These are phyloP conservation scores for Dyspetes luteomarginatus DNA, from an alignment of 2,888 invertebrate species.

Conservation along the genomic window DNA sequence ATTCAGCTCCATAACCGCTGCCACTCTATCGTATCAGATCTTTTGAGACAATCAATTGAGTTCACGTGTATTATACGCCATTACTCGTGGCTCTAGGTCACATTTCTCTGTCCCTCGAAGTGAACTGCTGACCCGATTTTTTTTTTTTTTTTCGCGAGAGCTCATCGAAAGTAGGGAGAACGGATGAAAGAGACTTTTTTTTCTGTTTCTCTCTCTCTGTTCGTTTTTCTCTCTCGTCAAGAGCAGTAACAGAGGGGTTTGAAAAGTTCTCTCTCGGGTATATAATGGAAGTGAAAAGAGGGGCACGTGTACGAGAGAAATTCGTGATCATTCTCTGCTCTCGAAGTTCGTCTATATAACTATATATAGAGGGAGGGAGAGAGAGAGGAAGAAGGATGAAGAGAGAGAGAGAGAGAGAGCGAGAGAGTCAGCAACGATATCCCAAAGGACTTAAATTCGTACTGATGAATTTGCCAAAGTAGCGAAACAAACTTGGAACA, in stretches of 20 bases:
- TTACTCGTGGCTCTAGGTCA: slow-evolving; percentile 44
- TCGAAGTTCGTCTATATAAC: slow-evolving; percentile 21
- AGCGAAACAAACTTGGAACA: slow-evolving; percentile 19
- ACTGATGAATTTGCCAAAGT: slow-evolving; percentile 28
- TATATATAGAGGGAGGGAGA: slow-evolving; percentile 2
- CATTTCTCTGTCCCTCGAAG: slow-evolving; percentile 53
- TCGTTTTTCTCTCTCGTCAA: slow-evolving; percentile 3
- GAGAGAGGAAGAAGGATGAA: too few relatives aligned
- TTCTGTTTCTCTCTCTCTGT: neutral
- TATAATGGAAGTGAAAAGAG: slow-evolving; percentile 42
- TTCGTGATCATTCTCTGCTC: slow-evolving; percentile 41
- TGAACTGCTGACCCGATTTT: slow-evolving; percentile 57
- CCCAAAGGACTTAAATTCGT: neutral
- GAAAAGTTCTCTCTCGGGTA: slow-evolving; percentile 39
- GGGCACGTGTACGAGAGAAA: slow-evolving; percentile 25
- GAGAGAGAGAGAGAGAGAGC: too few relatives aligned
- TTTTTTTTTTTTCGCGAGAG: slow-evolving; percentile 22
- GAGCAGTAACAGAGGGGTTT: slow-evolving; percentile 28
- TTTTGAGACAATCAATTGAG: slow-evolving; percentile 64
- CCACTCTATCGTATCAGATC: slow-evolving; percentile 54
- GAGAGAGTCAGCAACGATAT: neutral
- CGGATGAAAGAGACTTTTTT: slow-evolving; percentile 5
- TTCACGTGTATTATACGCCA: slow-evolving; percentile 43
- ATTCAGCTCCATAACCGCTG: slow-evolving; percentile 11
- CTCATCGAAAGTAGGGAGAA: slow-evolving; percentile 43